Base-by-base conservation (phyloP, 2,797 vertebrate genomes). In the Apogon hyalosoma region DNA sequence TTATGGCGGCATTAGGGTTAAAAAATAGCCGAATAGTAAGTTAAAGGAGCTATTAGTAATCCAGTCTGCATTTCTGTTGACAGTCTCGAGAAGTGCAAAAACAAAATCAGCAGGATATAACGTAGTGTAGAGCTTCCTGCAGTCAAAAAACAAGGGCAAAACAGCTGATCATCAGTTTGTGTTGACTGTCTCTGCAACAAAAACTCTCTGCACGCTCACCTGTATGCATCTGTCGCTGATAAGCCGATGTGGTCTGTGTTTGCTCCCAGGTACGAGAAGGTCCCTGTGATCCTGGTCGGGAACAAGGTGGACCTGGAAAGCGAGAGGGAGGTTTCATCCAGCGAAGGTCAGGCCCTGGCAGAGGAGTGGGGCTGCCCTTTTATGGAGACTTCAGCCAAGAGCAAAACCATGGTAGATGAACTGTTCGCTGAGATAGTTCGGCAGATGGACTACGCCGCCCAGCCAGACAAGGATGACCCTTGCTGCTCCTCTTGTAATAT, bases 331-430 rank as follows among this genome's bases (percentile, higher is more conserved):
- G 98, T 99, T 43, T 97, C 97, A 0, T 93, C 96, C 42, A 95
- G 87, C 11, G 97, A 99, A 87, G 98, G 98, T 49, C 95, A 97
- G 86, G 96, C 97, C 14, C 91, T 99, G 78, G 98, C 97, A 0
- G 97, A 99, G 92, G 98, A 99, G 91, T 99, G 98, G 98, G 98
- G 97, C 87, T 99, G 97, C 85, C 98, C 98, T 14, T 99, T 99
- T 83, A 98, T 99, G 95, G 98, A 99, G 93, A 99, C 98, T 3
- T 99, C 98, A 3, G 98, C 97, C 85, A 99, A 99, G 92, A 99
- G 98, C 92, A 99, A 99, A 95, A 99, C 96, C 64, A 99, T 99
- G 98, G 98, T 99, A 91, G 98, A 99, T 76, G 98, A 99, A 93
- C 96, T 99, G 85, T 99, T 99, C 80, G 97, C 98, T 0, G 98